Conservation (phyloP, 1,140 invertebrate genomes). For the Odontomachus brunneus region DNA sequence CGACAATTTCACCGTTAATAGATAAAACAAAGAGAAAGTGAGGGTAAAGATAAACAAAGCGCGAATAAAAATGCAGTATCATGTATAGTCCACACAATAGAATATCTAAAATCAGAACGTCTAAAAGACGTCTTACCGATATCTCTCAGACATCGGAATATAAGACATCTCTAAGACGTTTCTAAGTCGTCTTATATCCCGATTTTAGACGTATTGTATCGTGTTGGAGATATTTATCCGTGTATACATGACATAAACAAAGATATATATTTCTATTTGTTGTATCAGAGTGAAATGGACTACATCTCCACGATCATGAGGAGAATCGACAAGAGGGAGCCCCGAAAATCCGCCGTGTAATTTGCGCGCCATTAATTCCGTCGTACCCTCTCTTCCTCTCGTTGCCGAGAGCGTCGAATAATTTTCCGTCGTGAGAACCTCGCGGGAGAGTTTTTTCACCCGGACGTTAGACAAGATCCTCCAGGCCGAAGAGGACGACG, state of each 20-base stretch:
- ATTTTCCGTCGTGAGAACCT: conserved; percentile 34
- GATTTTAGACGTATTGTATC: no score
- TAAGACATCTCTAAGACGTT: no score
- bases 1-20: not conserved
- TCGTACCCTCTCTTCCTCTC: conserved; percentile 8
- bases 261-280: no score
- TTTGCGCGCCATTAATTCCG: conserved; percentile 64
- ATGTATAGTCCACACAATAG: no score
- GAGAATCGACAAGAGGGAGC: not conserved
- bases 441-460: conserved; percentile 21
- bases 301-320: not conserved
- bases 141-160: no score
- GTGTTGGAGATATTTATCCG: no score
- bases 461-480: not conserved
- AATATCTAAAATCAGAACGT: no score
- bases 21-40: not conserved
- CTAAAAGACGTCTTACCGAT: no score
- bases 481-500: not conserved
- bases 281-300: not conserved
- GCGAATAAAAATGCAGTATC: no score
- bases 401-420: conserved; percentile 33
- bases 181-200: no score
- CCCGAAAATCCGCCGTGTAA: conserved; percentile 56
- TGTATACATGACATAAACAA: no score
- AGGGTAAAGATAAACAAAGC: not conserved